Base-by-base conservation (phyloP, 1,140 invertebrate genomes). In the Drosophila tristis region DNA sequence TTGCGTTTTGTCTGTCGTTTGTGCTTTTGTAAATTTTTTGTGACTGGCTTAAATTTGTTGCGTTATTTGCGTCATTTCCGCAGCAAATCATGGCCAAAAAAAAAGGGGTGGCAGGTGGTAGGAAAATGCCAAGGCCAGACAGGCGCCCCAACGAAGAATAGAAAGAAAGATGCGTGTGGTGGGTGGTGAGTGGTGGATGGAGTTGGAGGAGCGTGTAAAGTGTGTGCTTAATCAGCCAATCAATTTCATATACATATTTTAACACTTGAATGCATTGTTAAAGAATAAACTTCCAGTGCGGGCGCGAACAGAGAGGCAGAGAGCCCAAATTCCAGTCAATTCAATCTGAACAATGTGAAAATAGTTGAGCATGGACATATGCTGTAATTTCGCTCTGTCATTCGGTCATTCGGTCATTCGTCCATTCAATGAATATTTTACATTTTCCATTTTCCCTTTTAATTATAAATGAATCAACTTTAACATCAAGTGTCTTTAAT, bases 11-110 rank as follows among this genome's bases (percentile, higher is more conserved):
- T 39, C 35, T 39, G 9, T 39, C 25, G 50, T 71, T 56, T 58
- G 45, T 56, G 45, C 39, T 25, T 49, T 48, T 61, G 53, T 48
- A 62, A 39, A 39, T 71, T 55, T 71, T 78, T 74, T 80, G 80
- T 73, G 71, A 84, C 60, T 86, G 74, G 81, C 82, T 87, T 81
- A 78, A 86, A 86, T 86, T 86, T 87, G 81, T 80, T 86, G 81
- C 78, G 79, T 79, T 87, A 87, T 87, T 87, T 87, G 82, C 82
- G 75, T 84, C 82, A 87, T 87, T 87, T 87, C 82, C 84, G 84
- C 70, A 57, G 84, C 75, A 84, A 87, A 87, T 87, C 84, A 79
- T 73, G 57, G 49, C 58, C 3, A 20, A 20, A 20, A 4, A 80
- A 62, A 81, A 76, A 25, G 26, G 71, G 53, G 9, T 39, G 35